Conservation (phyloP, 1,140 invertebrate species). For the Drosophila repletoides region DNA sequence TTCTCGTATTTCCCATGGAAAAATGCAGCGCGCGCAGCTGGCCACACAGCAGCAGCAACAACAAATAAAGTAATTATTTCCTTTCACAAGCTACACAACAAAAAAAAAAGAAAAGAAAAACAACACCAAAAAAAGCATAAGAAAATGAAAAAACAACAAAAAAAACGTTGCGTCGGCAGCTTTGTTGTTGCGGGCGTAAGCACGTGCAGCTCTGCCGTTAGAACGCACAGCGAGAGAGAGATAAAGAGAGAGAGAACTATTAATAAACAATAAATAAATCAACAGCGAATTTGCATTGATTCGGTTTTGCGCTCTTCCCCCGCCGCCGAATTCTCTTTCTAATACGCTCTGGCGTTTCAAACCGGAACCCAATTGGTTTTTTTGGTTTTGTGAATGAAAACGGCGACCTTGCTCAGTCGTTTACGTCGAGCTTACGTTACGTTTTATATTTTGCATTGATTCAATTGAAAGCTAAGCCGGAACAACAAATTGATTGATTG, state of each 20-base stretch:
- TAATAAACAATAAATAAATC: constrained; percentile 41
- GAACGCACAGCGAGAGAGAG: neutral
- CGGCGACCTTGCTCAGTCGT: constrained; percentile 23
- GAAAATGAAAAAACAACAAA: constrained; percentile 1
- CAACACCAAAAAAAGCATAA: constrained; percentile 16
- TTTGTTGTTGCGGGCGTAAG: constrained; percentile 43
- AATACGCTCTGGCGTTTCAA: constrained; percentile 11
- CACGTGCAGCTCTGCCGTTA: constrained; percentile 58
- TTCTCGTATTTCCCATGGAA: constrained; percentile 32
- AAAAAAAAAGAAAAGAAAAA: constrained; percentile 65
- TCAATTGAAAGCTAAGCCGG: constrained; percentile 15
- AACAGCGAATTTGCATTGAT: constrained; percentile 24
- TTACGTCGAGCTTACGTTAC: constrained; percentile 37
- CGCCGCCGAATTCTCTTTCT: neutral
- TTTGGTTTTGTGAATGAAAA: constrained; percentile 46
- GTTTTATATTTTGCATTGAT: constrained; percentile 31
- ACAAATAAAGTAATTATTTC: constrained; percentile 78
- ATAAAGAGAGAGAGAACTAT: constrained; percentile 29
- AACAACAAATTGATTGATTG: constrained; percentile 26
- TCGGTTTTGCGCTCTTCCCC: neutral
- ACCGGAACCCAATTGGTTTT: constrained; percentile 44
- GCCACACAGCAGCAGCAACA: constrained; percentile 32
- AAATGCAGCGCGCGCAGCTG: constrained; percentile 58
- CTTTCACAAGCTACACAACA: constrained; percentile 67
- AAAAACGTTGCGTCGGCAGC: neutral